These are phyloP conservation scores for Antrozous pallidus DNA, from an alignment of 2,797 vertebrate genomes.

Conservation along the genomic window DNA sequence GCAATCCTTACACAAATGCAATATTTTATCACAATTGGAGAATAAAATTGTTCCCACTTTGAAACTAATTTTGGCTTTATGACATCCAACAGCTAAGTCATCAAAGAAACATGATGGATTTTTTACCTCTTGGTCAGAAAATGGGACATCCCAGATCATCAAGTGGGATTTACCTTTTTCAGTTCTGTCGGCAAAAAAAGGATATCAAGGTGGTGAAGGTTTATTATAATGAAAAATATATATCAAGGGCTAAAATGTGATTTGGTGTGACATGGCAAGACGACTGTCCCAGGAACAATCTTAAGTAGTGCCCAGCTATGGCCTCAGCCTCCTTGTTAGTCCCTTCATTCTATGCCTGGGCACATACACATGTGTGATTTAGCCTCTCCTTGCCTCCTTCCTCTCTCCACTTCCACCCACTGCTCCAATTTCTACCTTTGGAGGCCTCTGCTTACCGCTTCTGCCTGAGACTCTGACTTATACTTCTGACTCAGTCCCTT, in stretches of 20 bases:
- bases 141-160: neutral
- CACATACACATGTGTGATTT: neutral
- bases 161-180: conserved; percentile 5
- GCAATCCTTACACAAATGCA: neutral
- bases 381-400: neutral
- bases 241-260: neutral
- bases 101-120: neutral
- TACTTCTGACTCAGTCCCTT: neutral
- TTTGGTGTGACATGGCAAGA: neutral
- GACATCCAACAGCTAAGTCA: neutral
- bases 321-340: too few species aligned
- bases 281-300: neutral
- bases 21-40: neutral
- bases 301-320: too few species aligned
- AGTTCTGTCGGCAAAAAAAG: neutral
- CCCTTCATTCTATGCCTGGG: neutral
- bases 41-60: neutral
- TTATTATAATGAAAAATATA: conserved; percentile 34
- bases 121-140: neutral
- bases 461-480: neutral
- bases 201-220: neutral
- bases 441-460: neutral
- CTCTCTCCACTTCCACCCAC: neutral
- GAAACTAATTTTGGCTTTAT: conserved; percentile 28
- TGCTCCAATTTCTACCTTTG: neutral